Percentiles rank a stretch among this genome's conserved stretches.
These are phyloP conservation scores for Magallana angulata DNA, from an alignment of 1,140 invertebrate genomes.

Conservation along the genomic window DNA sequence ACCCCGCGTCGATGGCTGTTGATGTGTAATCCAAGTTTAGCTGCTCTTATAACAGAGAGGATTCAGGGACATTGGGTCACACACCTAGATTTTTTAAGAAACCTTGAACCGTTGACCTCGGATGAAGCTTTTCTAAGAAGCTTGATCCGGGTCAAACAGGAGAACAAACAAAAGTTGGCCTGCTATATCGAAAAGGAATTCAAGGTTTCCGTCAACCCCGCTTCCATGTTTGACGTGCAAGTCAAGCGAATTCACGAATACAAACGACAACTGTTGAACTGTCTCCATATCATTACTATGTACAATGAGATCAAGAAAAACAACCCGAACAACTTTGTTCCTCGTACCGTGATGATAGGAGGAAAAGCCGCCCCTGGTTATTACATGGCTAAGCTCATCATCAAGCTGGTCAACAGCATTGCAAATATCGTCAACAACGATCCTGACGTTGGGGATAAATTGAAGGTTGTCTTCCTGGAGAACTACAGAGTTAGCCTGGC, in stretches of 20 bases:
- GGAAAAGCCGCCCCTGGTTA: slow-evolving; percentile 99
- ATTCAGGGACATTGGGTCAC: slow-evolving; percentile 97
- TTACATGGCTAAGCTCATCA: slow-evolving; percentile 96
- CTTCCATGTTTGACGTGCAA: slow-evolving; percentile 98
- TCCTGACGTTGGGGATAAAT: slow-evolving; percentile 94
- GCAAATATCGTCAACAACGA: slow-evolving; percentile 95
- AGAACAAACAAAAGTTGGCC: slow-evolving; percentile 95
- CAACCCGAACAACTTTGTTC: slow-evolving; percentile 87
- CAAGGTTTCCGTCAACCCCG: slow-evolving; percentile 91
- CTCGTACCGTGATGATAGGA: slow-evolving; percentile 97
- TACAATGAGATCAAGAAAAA: slow-evolving; percentile 98
- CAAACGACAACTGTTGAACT: slow-evolving; percentile 97
- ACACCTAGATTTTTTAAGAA: slow-evolving; percentile 91
- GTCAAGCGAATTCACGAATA: slow-evolving; percentile 99
- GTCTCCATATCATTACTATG: slow-evolving; percentile 95
- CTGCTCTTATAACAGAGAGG: slow-evolving; percentile 95
- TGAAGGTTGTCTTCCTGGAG: slow-evolving; percentile 96
- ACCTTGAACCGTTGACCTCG: slow-evolving; percentile 89
- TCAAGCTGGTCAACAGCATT: slow-evolving; percentile 95
- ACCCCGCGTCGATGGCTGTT: slow-evolving; percentile 97
- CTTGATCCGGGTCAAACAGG: slow-evolving; percentile 92
- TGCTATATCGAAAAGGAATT: slow-evolving; percentile 92
- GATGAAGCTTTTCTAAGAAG: slow-evolving; percentile 92
- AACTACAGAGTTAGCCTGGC: slow-evolving; percentile 98
- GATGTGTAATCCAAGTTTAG: slow-evolving; percentile 95